Base-by-base conservation (phyloP, 1,140 invertebrate species). In the Atopsyche davidsoni region DNA sequence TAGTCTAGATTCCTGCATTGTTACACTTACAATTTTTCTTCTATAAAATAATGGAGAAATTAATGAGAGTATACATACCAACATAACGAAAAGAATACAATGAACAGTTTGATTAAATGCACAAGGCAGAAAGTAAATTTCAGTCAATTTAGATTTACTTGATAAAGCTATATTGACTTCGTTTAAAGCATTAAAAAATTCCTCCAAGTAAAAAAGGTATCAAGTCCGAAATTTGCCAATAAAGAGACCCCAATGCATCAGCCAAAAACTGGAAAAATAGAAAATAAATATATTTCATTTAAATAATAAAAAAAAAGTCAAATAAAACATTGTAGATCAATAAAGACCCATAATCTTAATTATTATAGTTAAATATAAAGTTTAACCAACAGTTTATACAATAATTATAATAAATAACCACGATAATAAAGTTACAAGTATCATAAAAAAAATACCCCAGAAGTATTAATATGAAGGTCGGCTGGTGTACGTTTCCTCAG, bases 401-500 rank as follows among this genome's bases (percentile, higher is more conserved):
- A 28, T n/a, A 9, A 28, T 28, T 7, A 13, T 28, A 28, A 9
- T 28, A 28, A 28, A 9, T n/a, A 28, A 7, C 13, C 25, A 28
- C 25, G 7, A 9, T 28, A 13, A 28, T 28, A 28, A 9, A 28
- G 25, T 9, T 7, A 28, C 13, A 28, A 9, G 25, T 28, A 28
- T 28, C n/a, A n/a, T n/a, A n/a, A n/a, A n/a, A n/a, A n/a, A n/a
- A n/a, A n/a, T n/a, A n/a, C n/a, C n/a, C n/a, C n/a, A n/a, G n/a
- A n/a, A n/a, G n/a, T 22, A 44, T 53, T 41, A 57, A 39, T 49
- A 42, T 42, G 55, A 41, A 24, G 51, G 35, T 16, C 22, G 39
- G 22, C 34, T 23, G 35, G 38, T 58, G 44, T 58, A 58, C 24
- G 40, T 58, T 34, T 50, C 47, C 46, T 44, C 51, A 23, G 51